These are phyloP conservation scores for Cercopithecus petaurista DNA, from an alignment of 2,797 vertebrate species.

Conservation along the genomic window DNA sequence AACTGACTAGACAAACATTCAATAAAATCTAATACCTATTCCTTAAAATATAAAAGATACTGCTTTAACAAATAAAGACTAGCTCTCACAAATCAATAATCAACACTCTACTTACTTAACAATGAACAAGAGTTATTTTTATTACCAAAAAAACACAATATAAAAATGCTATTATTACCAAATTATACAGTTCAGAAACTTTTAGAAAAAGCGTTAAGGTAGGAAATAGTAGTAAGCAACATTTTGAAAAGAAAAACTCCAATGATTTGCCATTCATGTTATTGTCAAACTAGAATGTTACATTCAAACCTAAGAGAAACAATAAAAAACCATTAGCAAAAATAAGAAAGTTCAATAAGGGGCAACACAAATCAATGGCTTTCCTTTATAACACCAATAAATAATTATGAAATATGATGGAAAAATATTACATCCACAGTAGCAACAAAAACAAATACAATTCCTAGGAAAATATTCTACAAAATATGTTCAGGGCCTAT, in stretches of 20 bases:
- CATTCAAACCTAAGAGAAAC: background rate
- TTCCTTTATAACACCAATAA: background rate
- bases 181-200: background rate
- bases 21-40: slow-evolving; percentile 25
- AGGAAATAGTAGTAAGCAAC: background rate
- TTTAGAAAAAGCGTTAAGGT: background rate
- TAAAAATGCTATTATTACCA: slow-evolving; percentile 4
- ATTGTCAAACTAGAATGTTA: background rate
- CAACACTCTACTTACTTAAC: slow-evolving; percentile 2
- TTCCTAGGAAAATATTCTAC: background rate
- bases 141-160: background rate
- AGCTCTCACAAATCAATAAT: slow-evolving; percentile 25
- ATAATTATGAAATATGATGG: slow-evolving; percentile 18
- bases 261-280: background rate
- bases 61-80: background rate
- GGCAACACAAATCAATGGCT: background rate
- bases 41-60: background rate
- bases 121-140: background rate
- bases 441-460: slow-evolving; percentile 14
- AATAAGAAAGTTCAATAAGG: background rate
- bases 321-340: background rate
- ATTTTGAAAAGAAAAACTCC: background rate
- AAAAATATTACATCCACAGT: background rate
- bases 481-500: background rate
- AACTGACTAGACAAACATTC: background rate